Percentiles rank a stretch among this genome's conserved stretches.
Conservation (phyloP, 2,113 vertebrate genomes). For the Zosterops borbonicus region DNA sequence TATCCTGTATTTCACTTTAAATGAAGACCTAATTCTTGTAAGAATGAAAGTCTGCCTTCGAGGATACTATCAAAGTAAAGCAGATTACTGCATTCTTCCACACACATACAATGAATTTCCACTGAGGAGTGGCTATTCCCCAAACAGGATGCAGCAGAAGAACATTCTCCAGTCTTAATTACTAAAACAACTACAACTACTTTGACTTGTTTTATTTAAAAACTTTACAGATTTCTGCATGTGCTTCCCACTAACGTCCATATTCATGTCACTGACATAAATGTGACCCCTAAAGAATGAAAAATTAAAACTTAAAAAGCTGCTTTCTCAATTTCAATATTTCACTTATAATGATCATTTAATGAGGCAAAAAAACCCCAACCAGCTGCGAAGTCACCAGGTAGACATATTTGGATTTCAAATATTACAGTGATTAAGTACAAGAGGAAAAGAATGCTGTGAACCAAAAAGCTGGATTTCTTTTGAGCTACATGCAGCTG, state of each 20-base stretch:
- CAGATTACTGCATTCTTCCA: not conserved
- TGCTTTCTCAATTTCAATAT: not conserved
- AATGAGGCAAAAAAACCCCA: not conserved
- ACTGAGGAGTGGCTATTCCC: conserved; percentile 1
- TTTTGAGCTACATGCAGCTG: not conserved
- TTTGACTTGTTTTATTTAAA: not conserved
- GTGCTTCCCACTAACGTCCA: not conserved
- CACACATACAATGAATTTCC: not conserved
- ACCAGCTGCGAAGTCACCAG: not conserved
- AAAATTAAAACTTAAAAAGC: not conserved
- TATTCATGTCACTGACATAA: not conserved
- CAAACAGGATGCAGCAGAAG: conserved; percentile 1
- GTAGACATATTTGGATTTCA: conserved; percentile 4
- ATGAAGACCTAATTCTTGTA: not conserved
- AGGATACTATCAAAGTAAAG: not conserved
- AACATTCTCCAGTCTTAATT: not conserved
- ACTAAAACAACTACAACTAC: not conserved
- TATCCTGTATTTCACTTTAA: not conserved
- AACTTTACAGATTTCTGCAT: not conserved
- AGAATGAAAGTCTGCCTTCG: not conserved
- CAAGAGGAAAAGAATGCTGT: not conserved
- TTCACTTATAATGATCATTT: not conserved
- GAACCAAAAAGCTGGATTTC: not conserved
- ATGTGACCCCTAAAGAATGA: not conserved
- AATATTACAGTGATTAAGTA: not conserved